phyloP scores from a whole-genome alignment of 2,888 invertebrate species.

The Melieria omissa region DNA sequence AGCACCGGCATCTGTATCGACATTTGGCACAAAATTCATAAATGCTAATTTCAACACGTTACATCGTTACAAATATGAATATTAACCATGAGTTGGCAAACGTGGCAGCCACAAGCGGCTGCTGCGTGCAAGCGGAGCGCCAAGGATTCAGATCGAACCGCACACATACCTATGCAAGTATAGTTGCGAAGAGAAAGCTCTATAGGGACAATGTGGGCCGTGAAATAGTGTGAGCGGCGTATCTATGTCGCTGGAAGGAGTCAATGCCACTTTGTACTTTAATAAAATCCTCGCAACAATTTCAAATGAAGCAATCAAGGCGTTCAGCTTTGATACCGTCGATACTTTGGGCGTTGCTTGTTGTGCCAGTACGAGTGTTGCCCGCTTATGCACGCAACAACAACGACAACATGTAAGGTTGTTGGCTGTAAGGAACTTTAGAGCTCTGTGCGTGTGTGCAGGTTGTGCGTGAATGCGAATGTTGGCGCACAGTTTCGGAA shows the following conservation, averaged over 20 bases:
- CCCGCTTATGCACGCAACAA: too few species aligned
- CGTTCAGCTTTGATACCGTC: conserved; percentile 23
- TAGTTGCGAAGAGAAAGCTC: neutral
- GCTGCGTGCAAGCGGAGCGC: too few species aligned
- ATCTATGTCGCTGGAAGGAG: conserved; percentile 2
- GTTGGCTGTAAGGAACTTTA: too few species aligned
- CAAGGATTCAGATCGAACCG: neutral
- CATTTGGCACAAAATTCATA: conserved; percentile 62
- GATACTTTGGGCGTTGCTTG: conserved; percentile 14
- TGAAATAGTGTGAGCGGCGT: neutral
- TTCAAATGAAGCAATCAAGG: conserved; percentile 35
- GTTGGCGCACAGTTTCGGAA: conserved; percentile 40
- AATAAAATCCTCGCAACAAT: conserved; percentile 32
- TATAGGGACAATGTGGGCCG: neutral
- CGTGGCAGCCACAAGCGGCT: neutral
- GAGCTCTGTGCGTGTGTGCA: neutral
- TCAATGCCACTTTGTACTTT: conserved; percentile 22
- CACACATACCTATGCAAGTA: neutral
- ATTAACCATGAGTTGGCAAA: conserved; percentile 29
- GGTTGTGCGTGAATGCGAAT: conserved; percentile 41
- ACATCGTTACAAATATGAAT: conserved; percentile 40
- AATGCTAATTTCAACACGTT: conserved; percentile 63
- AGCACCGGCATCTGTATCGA: conserved; percentile 33
- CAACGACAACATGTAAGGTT: too few species aligned
- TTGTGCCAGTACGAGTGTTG: too few species aligned